Percentiles rank a stretch among this genome's conserved stretches.
phyloP scores from a whole-genome alignment of 2,888 invertebrate species.

The Cybosia mesomella region DNA sequence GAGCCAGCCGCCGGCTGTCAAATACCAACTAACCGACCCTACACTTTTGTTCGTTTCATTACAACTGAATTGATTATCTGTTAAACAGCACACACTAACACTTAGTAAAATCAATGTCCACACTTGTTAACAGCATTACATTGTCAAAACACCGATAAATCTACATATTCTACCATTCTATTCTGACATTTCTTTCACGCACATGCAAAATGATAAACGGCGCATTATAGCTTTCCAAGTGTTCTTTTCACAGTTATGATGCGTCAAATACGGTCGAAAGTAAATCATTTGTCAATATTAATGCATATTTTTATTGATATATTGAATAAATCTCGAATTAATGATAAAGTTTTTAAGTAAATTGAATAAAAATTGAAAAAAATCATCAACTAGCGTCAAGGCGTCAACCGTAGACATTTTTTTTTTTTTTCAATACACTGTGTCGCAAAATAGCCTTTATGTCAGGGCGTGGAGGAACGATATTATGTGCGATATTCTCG shows the following conservation, averaged over 20 bases:
- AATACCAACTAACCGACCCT: slow-evolving; percentile 69
- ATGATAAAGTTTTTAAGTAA: slow-evolving; percentile 44
- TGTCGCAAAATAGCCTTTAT: not conserved
- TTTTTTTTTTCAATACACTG: slow-evolving; percentile 46
- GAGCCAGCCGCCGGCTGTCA: slow-evolving; percentile 83
- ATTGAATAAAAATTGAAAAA: slow-evolving; percentile 61
- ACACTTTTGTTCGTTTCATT: slow-evolving; percentile 77
- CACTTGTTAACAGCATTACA: slow-evolving; percentile 64
- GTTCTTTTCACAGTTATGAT: slow-evolving; percentile 49
- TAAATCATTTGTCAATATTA: slow-evolving; percentile 65
- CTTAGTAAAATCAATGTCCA: slow-evolving; percentile 48
- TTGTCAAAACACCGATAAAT: slow-evolving; percentile 72
- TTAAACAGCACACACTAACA: slow-evolving; percentile 53
- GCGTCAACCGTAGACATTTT: slow-evolving; percentile 80
- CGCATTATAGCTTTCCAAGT: slow-evolving; percentile 66
- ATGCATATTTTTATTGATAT: slow-evolving; percentile 43
- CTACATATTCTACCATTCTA: slow-evolving; percentile 63
- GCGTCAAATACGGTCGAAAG: slow-evolving; percentile 46
- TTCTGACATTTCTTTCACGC: slow-evolving; percentile 81
- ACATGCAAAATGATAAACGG: slow-evolving; percentile 79
- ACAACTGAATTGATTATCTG: slow-evolving; percentile 63
- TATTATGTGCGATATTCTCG: not conserved
- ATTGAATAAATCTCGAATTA: slow-evolving; percentile 53
- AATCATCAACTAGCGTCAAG: slow-evolving; percentile 74
- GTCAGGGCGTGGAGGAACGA: not conserved